phyloP scores from a whole-genome alignment of 1,140 invertebrate genomes.

The Nasonia giraulti region DNA sequence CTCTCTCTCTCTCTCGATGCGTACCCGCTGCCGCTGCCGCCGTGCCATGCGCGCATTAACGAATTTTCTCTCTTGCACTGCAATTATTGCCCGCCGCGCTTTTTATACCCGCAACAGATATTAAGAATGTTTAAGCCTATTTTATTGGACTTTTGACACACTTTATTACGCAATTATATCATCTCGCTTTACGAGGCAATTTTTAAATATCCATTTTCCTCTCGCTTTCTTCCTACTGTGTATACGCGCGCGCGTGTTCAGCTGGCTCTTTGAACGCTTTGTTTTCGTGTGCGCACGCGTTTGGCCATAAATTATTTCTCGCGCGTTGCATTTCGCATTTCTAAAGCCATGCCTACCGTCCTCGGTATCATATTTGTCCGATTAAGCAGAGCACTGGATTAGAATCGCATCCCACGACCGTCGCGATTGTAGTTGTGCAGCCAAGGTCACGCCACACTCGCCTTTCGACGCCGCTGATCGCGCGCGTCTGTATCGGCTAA shows the following conservation, averaged over 20 bases:
- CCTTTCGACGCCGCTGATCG: background rate
- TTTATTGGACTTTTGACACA: slow-evolving; percentile 46
- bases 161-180: slow-evolving; percentile 39
- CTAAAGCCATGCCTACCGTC: too few species aligned
- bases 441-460: too few species aligned
- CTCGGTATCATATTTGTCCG: too few species aligned
- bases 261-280: too few species aligned
- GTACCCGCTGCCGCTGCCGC: background rate
- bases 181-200: slow-evolving; percentile 33
- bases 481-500: background rate
- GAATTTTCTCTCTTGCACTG: slow-evolving; percentile 17
- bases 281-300: too few species aligned
- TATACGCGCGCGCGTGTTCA: background rate
- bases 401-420: too few species aligned
- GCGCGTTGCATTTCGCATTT: too few species aligned
- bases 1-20: background rate
- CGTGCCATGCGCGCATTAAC: slow-evolving; percentile 4
- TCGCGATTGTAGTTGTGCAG: too few species aligned
- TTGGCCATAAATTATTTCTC: too few species aligned
- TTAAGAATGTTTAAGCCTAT: slow-evolving; percentile 43
- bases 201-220: slow-evolving; percentile 26
- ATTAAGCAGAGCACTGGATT: background rate
- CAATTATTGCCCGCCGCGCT: background rate
- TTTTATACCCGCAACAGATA: slow-evolving; percentile 26
- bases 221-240: background rate